Conservation (phyloP, 2,888 invertebrate genomes). For the Andrena minutula region DNA sequence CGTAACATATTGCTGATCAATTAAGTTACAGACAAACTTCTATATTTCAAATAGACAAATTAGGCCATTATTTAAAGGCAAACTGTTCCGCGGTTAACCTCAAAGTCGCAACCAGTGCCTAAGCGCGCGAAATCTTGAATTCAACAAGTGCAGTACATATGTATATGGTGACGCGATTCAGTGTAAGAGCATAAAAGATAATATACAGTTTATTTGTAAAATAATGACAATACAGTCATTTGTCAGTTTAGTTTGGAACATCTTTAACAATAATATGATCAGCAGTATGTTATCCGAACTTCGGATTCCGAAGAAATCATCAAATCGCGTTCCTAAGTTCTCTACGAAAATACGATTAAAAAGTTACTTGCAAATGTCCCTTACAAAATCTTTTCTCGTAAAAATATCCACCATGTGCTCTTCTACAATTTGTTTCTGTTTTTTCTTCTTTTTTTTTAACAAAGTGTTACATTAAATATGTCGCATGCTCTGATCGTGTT, state of each 20-base stretch:
- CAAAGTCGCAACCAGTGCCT: neutral
- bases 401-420: neutral
- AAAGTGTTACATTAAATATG: constrained; percentile 36
- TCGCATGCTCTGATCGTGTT: constrained; percentile 21
- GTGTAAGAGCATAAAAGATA: neutral
- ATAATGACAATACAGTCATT: neutral
- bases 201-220: neutral
- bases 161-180: neutral
- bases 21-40: neutral
- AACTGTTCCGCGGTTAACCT: neutral
- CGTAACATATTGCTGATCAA: neutral
- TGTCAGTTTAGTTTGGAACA: neutral
- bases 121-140: neutral
- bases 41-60: neutral
- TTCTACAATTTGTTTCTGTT: constrained; percentile 6
- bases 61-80: neutral
- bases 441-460: neutral
- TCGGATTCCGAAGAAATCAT: too few relatives aligned
- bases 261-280: constrained; percentile 2
- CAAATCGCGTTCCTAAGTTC: too few relatives aligned
- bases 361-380: constrained; percentile 22
- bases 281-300: neutral
- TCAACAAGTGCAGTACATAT: neutral
- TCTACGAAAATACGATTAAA: neutral
- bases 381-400: constrained; percentile 2